A percentile compares a stretch with the other conserved stretches of the same genome.
phyloP scores from a whole-genome alignment of 2,888 invertebrate species.

The Campoplex nolae region DNA sequence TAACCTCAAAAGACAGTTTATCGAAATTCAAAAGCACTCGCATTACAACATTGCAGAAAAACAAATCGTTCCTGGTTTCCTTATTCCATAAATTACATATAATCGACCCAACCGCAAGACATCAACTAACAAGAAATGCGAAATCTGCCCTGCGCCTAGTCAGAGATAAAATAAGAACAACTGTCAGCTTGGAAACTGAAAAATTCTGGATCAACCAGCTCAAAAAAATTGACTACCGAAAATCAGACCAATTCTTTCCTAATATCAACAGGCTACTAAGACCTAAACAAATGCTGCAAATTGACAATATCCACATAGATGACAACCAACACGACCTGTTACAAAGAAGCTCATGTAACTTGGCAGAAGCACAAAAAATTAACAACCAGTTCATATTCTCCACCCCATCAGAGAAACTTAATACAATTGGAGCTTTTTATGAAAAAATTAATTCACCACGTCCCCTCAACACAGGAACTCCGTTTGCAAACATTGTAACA shows the following conservation, averaged over 20 bases:
- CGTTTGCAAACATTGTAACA: too few species aligned
- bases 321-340: background rate
- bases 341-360: too few species aligned
- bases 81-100: background rate
- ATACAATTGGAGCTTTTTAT: too few species aligned
- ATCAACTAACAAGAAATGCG: background rate
- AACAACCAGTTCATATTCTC: too few species aligned
- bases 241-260: slow-evolving; percentile 56
- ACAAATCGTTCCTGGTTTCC: slow-evolving; percentile 3
- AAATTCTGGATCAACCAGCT: slow-evolving; percentile 39
- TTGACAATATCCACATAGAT: background rate
- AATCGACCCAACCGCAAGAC: background rate
- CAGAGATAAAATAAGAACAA: background rate
- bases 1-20: background rate
- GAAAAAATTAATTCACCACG: too few species aligned
- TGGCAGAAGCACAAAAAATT: too few species aligned
- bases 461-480: too few species aligned
- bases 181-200: background rate
- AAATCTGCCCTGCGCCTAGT: background rate
- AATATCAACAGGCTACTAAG: slow-evolving; percentile 52
- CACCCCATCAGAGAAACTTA: too few species aligned
- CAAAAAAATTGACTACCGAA: slow-evolving; percentile 38
- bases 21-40: background rate
- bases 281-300: slow-evolving; percentile 11
- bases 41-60: background rate